A percentile compares a stretch with the other conserved stretches of the same genome.
These are phyloP conservation scores for Empidonax traillii DNA, from an alignment of 2,113 vertebrate genomes.

Conservation along the genomic window DNA sequence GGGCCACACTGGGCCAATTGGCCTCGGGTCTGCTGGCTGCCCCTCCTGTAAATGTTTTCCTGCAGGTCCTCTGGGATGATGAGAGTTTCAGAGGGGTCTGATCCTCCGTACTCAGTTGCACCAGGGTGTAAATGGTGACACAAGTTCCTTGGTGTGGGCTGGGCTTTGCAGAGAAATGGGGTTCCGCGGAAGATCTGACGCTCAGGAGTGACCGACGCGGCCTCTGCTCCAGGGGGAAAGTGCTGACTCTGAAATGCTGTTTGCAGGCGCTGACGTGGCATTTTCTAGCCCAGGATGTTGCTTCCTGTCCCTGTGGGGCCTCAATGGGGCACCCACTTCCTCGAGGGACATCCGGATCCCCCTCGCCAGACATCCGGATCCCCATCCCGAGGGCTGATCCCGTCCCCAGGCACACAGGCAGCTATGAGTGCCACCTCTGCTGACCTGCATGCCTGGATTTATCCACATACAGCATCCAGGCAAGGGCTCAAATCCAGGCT, in stretches of 20 bases:
- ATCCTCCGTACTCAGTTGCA: background rate
- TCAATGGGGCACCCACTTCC: background rate
- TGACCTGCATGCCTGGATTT: background rate
- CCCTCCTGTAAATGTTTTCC: background rate
- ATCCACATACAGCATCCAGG: background rate
- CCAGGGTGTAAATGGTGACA: background rate
- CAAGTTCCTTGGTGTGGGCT: background rate
- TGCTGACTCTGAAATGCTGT: background rate
- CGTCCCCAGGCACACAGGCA: background rate
- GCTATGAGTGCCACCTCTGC: background rate
- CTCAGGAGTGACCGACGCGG: fast-evolving
- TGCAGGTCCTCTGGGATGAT: fast-evolving
- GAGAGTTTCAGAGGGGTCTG: background rate
- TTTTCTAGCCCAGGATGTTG: background rate
- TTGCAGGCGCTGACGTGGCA: background rate
- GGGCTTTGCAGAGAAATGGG: background rate
- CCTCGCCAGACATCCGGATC: background rate
- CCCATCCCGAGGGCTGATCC: fast-evolving
- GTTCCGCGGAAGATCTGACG: fast-evolving
- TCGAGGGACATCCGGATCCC: background rate
- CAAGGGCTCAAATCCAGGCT: fast-evolving
- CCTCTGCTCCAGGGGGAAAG: background rate
- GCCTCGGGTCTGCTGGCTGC: background rate
- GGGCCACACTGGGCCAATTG: fast-evolving
- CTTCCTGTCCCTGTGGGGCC: background rate